Percentiles rank a stretch among this genome's conserved stretches.
Conservation (phyloP, 2,113 vertebrate genomes). For the Cyphomyrus discorhynchus region DNA sequence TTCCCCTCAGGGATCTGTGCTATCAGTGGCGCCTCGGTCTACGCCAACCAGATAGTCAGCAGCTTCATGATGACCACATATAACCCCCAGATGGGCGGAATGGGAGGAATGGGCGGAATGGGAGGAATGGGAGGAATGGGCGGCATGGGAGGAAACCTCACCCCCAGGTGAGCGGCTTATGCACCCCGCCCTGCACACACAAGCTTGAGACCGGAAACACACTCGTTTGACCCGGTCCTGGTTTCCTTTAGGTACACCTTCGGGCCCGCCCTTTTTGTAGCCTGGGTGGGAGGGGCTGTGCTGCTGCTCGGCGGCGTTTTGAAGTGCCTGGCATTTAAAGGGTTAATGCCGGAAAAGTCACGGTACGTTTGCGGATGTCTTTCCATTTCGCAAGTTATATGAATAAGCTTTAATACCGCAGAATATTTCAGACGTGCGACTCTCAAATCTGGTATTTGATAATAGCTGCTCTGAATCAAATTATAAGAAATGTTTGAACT, state of each 20-base stretch:
- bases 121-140: slow-evolving; percentile 37
- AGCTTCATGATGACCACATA: slow-evolving; percentile 77
- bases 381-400: not conserved
- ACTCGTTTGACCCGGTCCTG: not conserved
- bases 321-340: slow-evolving; percentile 81
- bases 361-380: slow-evolving; percentile 51
- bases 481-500: not conserved
- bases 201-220: not conserved
- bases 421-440: not conserved
- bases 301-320: slow-evolving; percentile 70
- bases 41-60: slow-evolving; percentile 84
- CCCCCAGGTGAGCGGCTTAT: slow-evolving; percentile 37
- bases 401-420: not conserved
- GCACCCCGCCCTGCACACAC: not conserved
- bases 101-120: slow-evolving; percentile 37
- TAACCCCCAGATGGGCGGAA: slow-evolving; percentile 48
- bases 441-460: not conserved
- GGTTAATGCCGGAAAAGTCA: slow-evolving; percentile 64
- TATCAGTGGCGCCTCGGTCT: slow-evolving; percentile 80
- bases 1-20: slow-evolving; percentile 67
- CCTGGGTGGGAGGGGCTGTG: slow-evolving; percentile 81
- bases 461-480: not conserved
- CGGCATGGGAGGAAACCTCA: slow-evolving; percentile 26
- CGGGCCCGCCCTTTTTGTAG: slow-evolving; percentile 78
- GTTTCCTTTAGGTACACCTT: slow-evolving; percentile 72